Evolutionary conservation across 2,888 invertebrate species (phyloP).

Genomic region (Idaea aversata): DNA sequence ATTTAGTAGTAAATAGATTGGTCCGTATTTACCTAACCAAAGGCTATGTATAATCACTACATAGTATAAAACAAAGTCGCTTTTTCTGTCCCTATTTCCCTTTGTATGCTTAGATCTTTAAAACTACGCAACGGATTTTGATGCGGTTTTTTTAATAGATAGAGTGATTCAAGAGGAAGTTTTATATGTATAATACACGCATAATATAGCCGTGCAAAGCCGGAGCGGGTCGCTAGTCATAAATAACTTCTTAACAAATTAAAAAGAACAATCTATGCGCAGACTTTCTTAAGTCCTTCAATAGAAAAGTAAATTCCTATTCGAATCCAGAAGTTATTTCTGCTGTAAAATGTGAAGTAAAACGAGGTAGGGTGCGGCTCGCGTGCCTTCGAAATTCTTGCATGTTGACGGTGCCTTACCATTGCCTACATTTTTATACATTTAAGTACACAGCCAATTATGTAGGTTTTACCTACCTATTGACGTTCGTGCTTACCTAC

Average conservation of each 20-base stretch:
- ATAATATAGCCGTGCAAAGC: no score
- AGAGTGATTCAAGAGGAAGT: no score
- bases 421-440: conserved; percentile 47
- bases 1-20: no score
- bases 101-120: no score
- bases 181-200: no score
- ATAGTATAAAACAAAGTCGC: no score
- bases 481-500: conserved; percentile 43
- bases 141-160: no score
- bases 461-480: conserved; percentile 31
- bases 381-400: conserved; percentile 52
- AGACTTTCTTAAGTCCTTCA: conserved; percentile 1
- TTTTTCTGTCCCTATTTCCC: no score
- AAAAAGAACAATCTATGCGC: background rate
- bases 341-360: conserved; percentile 35
- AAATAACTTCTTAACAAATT: background rate
- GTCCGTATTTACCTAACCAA: no score
- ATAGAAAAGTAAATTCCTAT: background rate
- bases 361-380: conserved; percentile 47
- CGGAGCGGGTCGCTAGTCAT: no score
- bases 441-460: conserved; percentile 53
- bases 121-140: no score
- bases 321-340: conserved; percentile 35
- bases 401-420: conserved; percentile 41
- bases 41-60: no score